A percentile compares a stretch with the other conserved stretches of the same genome.
phyloP scores from a whole-genome alignment of 2,113 vertebrate genomes.

The Notarius quadriscutis region DNA sequence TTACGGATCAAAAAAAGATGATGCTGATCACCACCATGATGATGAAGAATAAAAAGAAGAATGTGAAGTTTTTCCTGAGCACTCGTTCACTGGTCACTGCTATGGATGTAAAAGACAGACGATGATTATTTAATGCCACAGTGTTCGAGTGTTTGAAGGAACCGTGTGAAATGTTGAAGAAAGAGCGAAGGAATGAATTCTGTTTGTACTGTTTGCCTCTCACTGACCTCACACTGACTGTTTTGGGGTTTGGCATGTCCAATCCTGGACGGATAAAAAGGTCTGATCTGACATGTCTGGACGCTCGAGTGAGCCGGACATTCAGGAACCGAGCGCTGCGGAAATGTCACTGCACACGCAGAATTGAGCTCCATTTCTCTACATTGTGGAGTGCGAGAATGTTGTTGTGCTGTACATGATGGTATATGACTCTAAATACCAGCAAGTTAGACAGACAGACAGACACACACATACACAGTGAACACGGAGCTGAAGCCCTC shows the following conservation, averaged over 20 bases:
- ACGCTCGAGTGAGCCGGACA: not conserved
- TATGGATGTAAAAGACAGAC: not conserved
- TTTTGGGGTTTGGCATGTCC: not conserved
- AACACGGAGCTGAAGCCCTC: not conserved
- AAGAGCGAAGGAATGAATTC: not conserved
- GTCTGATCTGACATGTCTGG: not conserved
- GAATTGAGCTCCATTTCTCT: conserved; percentile 30
- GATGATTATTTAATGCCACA: not conserved
- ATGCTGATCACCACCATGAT: not conserved
- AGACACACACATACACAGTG: not conserved
- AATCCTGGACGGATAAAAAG: not conserved
- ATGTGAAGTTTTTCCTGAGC: not conserved
- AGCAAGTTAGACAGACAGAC: not conserved
- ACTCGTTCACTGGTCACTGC: not conserved
- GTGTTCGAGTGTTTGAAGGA: not conserved
- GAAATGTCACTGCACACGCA: conserved; percentile 34
- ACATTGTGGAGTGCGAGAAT: not conserved
- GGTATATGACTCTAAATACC: conserved; percentile 20
- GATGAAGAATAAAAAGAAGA: not conserved
- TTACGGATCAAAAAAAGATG: not conserved
- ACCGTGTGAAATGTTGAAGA: not conserved
- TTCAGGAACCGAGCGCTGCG: not conserved
- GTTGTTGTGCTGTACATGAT: not conserved
- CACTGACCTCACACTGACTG: not conserved
- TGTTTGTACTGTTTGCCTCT: not conserved